A percentile compares a stretch with the other conserved stretches of the same genome.
These are phyloP conservation scores for Lanius collurio DNA, from an alignment of 2,113 vertebrate species.

Conservation along the genomic window DNA sequence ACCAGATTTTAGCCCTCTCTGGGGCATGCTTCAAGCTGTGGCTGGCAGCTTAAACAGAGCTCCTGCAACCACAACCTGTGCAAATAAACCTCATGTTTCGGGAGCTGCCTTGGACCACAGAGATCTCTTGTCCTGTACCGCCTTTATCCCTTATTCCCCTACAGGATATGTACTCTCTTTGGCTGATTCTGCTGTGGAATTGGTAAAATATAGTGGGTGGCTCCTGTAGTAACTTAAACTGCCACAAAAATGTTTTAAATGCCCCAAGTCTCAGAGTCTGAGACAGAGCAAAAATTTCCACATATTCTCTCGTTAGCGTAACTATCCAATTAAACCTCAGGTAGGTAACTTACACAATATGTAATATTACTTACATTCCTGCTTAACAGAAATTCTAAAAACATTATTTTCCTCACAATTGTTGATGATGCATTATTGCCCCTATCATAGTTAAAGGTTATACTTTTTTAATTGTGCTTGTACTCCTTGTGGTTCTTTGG, in stretches of 20 bases:
- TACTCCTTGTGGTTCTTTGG: background rate
- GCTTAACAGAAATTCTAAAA: background rate
- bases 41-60: too few species aligned
- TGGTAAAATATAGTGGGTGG: background rate
- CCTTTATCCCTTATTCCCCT: too few species aligned
- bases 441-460: background rate
- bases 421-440: background rate
- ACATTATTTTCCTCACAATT: background rate
- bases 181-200: background rate
- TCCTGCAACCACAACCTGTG: too few species aligned
- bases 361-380: background rate
- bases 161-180: rapidly evolving
- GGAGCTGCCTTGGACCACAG: too few species aligned
- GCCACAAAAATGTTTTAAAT: background rate
- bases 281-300: background rate
- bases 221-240: background rate
- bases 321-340: background rate
- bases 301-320: background rate
- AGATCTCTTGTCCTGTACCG: too few species aligned
- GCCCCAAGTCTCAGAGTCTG: background rate
- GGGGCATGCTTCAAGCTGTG: too few species aligned
- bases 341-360: background rate
- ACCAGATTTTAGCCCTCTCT: too few species aligned
- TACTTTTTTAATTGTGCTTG: background rate
- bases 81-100: too few species aligned